Base-by-base conservation (phyloP, 2,113 vertebrate species). In the Ploceus nigricollis region DNA sequence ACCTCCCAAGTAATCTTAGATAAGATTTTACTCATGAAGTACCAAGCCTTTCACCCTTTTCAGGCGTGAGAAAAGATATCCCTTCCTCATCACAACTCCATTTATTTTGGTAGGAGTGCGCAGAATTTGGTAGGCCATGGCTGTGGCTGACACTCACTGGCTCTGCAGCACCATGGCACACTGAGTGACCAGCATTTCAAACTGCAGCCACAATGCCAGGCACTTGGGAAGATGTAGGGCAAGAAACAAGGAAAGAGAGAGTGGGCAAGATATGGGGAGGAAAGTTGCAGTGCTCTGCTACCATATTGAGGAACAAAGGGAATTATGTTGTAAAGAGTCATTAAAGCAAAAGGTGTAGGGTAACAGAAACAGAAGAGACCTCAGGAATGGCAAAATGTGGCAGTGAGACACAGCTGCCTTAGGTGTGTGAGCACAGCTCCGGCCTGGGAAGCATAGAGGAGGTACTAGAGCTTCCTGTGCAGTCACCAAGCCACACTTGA, bases 151-250 rank as follows among this genome's bases (percentile, higher is more conserved):
- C 15, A 35, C 39, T 82, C 65, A 28, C 35, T 2, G 0, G 7
- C 57, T 56, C 33, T 2, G 0, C 9, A 57, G 31, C 37, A 57
- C 11, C 23, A 13, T 0, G 9, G 58, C 35, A 66, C 39, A 39
- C 5, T 0, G 1, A 39, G 40, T 3, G 2, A 64, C 9, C 3
- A 1, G 39, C 25, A 60, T 68, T 82, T 56, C 4, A 2, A 31
- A 35, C 30, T 27, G 24, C 7, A 24, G 28, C 22, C 7, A 0
- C 9, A 58, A 39, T 15, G 24, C 27, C 51, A 35, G 6, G 24
- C 51, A 10, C 14, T 48, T 45, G 33, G 31, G 47, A 64, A 60
- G 48, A 30, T 1, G 2, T 1, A 47, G 24, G 16, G 11, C 13
- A 82, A 85, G 28, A 58, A 88, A 68, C 16, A 72, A 58, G 53